Evolutionary conservation across 2,888 invertebrate genomes (phyloP), one percentile per base, ranked within the genome.

Genomic region (Lasioglossum lativentre): DNA sequence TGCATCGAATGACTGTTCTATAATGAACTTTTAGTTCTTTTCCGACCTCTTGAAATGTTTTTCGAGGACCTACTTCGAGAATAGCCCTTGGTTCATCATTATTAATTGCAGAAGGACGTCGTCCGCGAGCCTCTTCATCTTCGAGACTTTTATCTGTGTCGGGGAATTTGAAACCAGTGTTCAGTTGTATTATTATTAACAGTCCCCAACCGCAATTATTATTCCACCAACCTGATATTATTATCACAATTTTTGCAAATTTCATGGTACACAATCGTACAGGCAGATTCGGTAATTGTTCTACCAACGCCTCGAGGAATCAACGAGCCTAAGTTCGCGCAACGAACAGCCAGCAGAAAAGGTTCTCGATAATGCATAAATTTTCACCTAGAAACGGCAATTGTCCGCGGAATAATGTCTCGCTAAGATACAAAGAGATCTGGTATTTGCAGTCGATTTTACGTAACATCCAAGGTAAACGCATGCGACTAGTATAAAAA

Each of bases 391-490:
- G 83, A 76, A 83, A 77, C 72, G 79, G 68, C 88, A 83, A 88
- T 88, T 88, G 86, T 88, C 86, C 81, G 63, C 73, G 77, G 88
- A 88, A 88, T 88, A 88, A 88, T 86, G 88, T 81, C 77, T 66
- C 81, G 72, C 72, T 77, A 81, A 88, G 88, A 73, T 86, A 83
- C 83, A 88, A 88, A 88, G 88, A 72, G 80, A 77, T 63, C 81
- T 79, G 83, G 68, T 88, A 83, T 86, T 72, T 66, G 72, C 52
- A 56, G 68, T 74, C 79, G 87, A 80, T 81, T 79, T 86, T 59
- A 63, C 82, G 81, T 71, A 85, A 86, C 79, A 75, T 68, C 78
- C 85, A 84, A 86, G 84, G 85, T 80, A 80, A 86, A 86, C 80
- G 85, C 80, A 74, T 75, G 80, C 34, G 47, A 76, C 47, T 80